Evolutionary conservation across 2,888 invertebrate species (phyloP).

Genomic region (Alsophila aescularia): DNA sequence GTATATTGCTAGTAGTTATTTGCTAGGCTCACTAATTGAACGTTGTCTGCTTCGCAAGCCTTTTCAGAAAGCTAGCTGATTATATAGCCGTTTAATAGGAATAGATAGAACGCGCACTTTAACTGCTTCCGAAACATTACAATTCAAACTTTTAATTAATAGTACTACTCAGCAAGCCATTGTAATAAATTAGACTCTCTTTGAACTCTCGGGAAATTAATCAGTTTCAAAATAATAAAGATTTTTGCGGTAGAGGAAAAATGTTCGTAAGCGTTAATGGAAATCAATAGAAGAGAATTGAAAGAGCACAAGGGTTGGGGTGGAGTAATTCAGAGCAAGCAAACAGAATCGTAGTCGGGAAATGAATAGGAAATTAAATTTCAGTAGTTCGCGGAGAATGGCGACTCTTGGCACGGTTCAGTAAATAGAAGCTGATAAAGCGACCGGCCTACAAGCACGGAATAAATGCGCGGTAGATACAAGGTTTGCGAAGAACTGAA

Average conservation of each 20-base stretch:
- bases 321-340: slow-evolving; percentile 38
- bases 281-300: slow-evolving; percentile 44
- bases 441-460: slow-evolving; percentile 3
- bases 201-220: slow-evolving; percentile 39
- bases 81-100: not conserved
- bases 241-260: slow-evolving; percentile 32
- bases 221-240: slow-evolving; percentile 33
- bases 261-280: slow-evolving; percentile 33
- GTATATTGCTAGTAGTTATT: no score
- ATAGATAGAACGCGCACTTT: not conserved
- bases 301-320: slow-evolving; percentile 34
- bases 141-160: slow-evolving; percentile 44
- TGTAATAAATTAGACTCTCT: slow-evolving; percentile 46
- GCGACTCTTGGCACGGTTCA: slow-evolving; percentile 41
- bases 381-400: slow-evolving; percentile 42
- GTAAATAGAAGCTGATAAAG: slow-evolving; percentile 38
- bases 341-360: slow-evolving; percentile 54
- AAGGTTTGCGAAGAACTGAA: slow-evolving; percentile 1
- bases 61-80: not conserved
- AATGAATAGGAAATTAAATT: slow-evolving; percentile 69
- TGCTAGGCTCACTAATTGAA: slow-evolving; percentile 8
- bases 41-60: not conserved
- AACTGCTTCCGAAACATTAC: slow-evolving; percentile 47
- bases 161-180: slow-evolving; percentile 46
- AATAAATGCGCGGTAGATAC: slow-evolving; percentile 16